Evolutionary conservation across 2,113 vertebrate species (phyloP).

Genomic region (Rostratula benghalensis): DNA sequence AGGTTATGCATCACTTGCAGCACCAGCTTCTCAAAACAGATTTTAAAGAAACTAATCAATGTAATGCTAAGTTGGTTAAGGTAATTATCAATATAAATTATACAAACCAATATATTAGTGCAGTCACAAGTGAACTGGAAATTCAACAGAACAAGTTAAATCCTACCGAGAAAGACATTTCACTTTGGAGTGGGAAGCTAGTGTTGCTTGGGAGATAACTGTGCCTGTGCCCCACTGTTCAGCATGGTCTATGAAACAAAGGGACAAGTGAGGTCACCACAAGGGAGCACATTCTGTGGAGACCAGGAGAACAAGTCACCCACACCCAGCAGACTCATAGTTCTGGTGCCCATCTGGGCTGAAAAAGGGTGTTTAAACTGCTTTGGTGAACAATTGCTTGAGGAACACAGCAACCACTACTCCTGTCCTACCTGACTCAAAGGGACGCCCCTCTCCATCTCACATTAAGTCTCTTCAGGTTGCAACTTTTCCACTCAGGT

Average conservation of each 20-base stretch:
- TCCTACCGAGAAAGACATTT: background rate
- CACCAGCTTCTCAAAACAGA: conserved; percentile 1
- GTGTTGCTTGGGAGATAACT: background rate
- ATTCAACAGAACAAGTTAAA: background rate
- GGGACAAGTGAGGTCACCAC: background rate
- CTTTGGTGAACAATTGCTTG: background rate
- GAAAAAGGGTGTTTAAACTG: background rate
- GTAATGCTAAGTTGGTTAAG: background rate
- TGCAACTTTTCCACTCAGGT: background rate
- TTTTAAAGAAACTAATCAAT: background rate
- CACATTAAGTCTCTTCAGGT: background rate
- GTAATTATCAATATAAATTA: background rate
- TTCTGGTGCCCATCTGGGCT: background rate
- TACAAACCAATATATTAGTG: background rate
- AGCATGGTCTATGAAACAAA: background rate
- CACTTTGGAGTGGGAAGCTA: background rate
- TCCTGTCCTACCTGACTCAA: background rate
- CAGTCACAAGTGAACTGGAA: background rate
- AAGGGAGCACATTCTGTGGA: background rate
- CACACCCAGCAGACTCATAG: background rate
- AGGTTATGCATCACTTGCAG: background rate
- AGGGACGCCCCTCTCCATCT: background rate
- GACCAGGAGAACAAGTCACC: background rate
- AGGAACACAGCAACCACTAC: background rate
- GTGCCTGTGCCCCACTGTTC: background rate